These are phyloP conservation scores for Chiridota heheva DNA, from an alignment of 35 echinoderm and acorn worm species.

Conservation along the genomic window DNA sequence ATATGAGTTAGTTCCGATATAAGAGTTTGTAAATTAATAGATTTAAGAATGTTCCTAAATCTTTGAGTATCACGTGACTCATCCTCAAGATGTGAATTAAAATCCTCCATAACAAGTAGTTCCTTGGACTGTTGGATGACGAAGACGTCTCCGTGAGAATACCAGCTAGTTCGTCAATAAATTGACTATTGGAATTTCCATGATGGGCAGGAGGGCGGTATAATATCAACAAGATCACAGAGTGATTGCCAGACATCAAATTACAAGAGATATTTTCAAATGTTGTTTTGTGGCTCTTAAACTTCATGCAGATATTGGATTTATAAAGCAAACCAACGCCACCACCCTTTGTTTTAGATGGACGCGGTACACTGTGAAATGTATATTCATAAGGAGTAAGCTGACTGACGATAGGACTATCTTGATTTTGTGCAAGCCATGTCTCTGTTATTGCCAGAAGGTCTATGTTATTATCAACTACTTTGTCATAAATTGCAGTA, in stretches of 20 bases:
- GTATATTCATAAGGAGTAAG: conserved; percentile 4
- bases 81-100: conserved; percentile 25
- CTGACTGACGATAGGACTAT: conserved; percentile 11
- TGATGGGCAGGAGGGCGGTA: conserved; percentile 15
- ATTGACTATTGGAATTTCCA: no score
- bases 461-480: neutral
- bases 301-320: conserved; percentile 16
- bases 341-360: neutral
- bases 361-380: conserved; percentile 10
- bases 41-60: neutral
- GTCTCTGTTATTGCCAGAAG: conserved; percentile 28
- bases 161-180: no score
- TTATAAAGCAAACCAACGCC: conserved; percentile 23
- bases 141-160: conserved; percentile 20
- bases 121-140: neutral
- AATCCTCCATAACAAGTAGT: conserved; percentile 1
- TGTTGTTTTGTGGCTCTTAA: neutral
- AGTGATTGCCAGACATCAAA: neutral
- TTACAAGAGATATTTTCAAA: neutral
- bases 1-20: neutral
- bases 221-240: neutral
- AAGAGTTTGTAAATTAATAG: neutral
- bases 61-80: conserved; percentile 13
- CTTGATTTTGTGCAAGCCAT: conserved; percentile 9
- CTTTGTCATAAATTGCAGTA: conserved; percentile 15